Percentiles rank a stretch among this genome's conserved stretches.
Evolutionary conservation across 2,113 vertebrate genomes (phyloP).

Genomic region (Uria aalge): DNA sequence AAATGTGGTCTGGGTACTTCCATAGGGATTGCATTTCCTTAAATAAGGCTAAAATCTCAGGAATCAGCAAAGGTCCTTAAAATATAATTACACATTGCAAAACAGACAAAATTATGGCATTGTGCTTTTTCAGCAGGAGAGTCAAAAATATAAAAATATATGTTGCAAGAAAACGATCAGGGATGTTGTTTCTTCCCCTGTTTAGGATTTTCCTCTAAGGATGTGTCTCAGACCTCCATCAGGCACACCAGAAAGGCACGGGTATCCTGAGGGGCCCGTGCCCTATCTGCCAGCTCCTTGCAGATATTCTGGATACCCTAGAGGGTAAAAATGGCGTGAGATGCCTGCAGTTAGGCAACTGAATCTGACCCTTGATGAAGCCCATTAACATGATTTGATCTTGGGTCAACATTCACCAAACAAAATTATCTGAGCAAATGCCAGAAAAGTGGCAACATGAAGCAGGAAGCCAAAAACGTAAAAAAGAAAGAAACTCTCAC

Average conservation of each 20-base stretch:
- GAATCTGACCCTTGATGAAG: not conserved
- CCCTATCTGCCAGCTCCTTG: not conserved
- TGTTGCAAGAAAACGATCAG: accelerated
- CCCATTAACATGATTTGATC: not conserved
- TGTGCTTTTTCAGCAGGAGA: not conserved
- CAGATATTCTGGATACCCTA: not conserved
- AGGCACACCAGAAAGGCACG: slow-evolving; percentile 11
- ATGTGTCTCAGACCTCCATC: not conserved
- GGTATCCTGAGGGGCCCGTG: slow-evolving; percentile 10
- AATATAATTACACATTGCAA: not conserved
- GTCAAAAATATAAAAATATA: not conserved
- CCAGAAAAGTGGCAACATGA: not conserved
- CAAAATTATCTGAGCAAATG: not conserved
- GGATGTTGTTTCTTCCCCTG: not conserved
- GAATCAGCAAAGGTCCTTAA: not conserved
- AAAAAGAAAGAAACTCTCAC: not conserved
- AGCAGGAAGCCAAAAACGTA: not conserved
- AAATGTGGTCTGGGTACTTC: not conserved
- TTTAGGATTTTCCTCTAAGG: not conserved
- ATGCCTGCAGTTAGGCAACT: not conserved
- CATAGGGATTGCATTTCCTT: not conserved
- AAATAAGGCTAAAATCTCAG: not conserved
- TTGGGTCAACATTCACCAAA: slow-evolving; percentile 8
- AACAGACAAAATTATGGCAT: not conserved
- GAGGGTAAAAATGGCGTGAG: not conserved